phyloP scores from a whole-genome alignment of 1,140 invertebrate genomes.

The Drosophila pandora region DNA sequence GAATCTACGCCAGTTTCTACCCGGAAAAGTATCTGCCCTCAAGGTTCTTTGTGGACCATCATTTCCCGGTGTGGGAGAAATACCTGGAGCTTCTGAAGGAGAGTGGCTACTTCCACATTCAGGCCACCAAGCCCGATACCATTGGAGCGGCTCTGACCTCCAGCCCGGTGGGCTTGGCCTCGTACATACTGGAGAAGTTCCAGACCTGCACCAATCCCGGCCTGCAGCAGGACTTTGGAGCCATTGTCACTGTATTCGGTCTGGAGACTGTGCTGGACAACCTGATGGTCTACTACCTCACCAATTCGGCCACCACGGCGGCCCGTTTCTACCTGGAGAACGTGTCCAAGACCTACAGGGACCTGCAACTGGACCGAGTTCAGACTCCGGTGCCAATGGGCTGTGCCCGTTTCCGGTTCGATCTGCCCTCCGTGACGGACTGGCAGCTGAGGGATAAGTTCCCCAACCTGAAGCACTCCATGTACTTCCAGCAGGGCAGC shows the following conservation, averaged over 20 bases:
- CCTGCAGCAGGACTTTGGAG: constrained; percentile 86
- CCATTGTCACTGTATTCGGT: constrained; percentile 85
- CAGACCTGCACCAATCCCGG: constrained; percentile 91
- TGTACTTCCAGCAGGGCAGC: constrained; percentile 88
- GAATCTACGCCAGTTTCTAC: constrained; percentile 60
- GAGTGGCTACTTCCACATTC: constrained; percentile 92
- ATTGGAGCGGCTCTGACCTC: constrained; percentile 87
- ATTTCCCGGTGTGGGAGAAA: constrained; percentile 87
- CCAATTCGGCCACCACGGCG: constrained; percentile 90
- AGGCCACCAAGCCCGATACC: constrained; percentile 96
- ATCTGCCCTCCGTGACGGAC: constrained; percentile 86
- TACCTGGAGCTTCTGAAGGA: constrained; percentile 87
- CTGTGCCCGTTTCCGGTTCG: constrained; percentile 87
- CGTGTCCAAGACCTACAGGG: constrained; percentile 81
- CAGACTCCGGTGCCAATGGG: constrained; percentile 87
- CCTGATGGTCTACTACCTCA: constrained; percentile 94
- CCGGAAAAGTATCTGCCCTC: constrained; percentile 84
- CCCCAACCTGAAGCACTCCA: constrained; percentile 87
- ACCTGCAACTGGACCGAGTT: constrained; percentile 85
- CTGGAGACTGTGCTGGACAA: constrained; percentile 93
- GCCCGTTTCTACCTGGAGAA: constrained; percentile 90
- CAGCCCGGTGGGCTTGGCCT: constrained; percentile 90
- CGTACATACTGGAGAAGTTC: constrained; percentile 95
- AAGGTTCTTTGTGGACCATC: constrained; percentile 85
- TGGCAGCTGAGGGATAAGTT: constrained; percentile 86